Evolutionary conservation across 1,140 invertebrate genomes (phyloP).

Genomic region (Chironomus tepperi): DNA sequence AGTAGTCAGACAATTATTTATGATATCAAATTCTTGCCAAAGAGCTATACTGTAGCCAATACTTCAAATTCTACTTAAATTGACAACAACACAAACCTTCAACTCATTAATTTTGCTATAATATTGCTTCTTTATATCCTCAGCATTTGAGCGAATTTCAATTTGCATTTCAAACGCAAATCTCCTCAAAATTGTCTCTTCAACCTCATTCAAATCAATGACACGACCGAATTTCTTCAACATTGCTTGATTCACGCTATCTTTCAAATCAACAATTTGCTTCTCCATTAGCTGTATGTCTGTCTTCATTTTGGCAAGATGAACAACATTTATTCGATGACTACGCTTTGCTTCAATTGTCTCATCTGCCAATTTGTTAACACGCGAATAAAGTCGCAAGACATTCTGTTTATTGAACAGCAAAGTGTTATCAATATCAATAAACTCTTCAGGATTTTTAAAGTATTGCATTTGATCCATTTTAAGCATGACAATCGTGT

Average conservation of each 20-base stretch:
- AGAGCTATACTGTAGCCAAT: no score
- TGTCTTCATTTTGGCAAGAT: conserved; percentile 46
- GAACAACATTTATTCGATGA: conserved; percentile 45
- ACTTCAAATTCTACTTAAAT: no score
- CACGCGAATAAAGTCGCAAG: conserved; percentile 48
- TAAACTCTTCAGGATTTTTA: conserved; percentile 40
- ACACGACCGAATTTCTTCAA: conserved; percentile 47
- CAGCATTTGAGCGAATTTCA: conserved; percentile 43
- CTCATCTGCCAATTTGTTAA: conserved; percentile 55
- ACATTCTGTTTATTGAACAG: conserved; percentile 53
- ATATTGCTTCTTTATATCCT: conserved; percentile 41
- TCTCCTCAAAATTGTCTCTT: conserved; percentile 46
- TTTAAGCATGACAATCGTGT: conserved; percentile 52
- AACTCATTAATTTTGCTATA: conserved; percentile 37
- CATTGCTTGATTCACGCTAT: conserved; percentile 44
- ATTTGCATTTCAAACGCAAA: conserved; percentile 46
- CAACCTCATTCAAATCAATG: conserved; percentile 46
- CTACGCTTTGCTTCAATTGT: conserved; percentile 49
- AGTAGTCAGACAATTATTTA: no score
- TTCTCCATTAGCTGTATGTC: conserved; percentile 48
- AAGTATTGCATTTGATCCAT: conserved; percentile 58
- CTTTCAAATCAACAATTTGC: conserved; percentile 43
- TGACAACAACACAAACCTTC: conserved; percentile 30
- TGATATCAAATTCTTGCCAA: no score
- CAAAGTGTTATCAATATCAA: conserved; percentile 49